Evolutionary conservation across 2,888 invertebrate species (phyloP).

Genomic region (Plemyria rubiginata): DNA sequence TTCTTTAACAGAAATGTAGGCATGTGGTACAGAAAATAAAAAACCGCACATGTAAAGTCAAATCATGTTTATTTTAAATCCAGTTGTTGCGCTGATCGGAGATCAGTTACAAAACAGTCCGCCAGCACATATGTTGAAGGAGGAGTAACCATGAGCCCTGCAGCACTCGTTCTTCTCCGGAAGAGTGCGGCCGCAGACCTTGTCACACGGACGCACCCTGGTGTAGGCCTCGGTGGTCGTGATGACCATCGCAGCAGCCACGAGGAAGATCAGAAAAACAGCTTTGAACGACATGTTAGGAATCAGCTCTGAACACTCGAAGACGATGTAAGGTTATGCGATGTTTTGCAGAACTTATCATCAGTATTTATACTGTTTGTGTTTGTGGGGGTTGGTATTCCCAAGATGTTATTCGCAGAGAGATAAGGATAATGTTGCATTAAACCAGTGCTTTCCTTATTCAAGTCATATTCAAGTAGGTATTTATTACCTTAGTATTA

Average conservation of each 20-base stretch:
- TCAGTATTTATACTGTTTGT: conserved; percentile 1
- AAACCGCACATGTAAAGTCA: too few relatives aligned
- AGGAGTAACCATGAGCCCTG: conserved; percentile 4
- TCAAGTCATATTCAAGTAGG: too few relatives aligned
- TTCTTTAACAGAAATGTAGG: too few relatives aligned
- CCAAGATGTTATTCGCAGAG: too few relatives aligned
- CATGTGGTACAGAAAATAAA: too few relatives aligned
- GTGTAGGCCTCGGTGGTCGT: conserved; percentile 1
- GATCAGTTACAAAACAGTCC: conserved; percentile 6
- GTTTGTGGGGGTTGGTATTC: too few relatives aligned
- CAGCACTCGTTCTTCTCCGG: conserved; percentile 4
- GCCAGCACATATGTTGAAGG: not conserved
- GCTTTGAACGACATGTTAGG: conserved; percentile 4
- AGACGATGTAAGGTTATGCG: not conserved
- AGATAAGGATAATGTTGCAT: too few relatives aligned
- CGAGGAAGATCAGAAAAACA: not conserved
- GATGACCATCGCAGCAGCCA: not conserved
- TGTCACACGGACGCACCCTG: conserved; percentile 2
- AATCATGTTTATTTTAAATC: too few relatives aligned
- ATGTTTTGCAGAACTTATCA: not conserved
- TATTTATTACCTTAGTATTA: too few relatives aligned
- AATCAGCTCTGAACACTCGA: not conserved
- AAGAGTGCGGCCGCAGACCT: conserved; percentile 2
- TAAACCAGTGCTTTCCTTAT: too few relatives aligned
- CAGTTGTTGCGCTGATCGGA: too few relatives aligned